These are phyloP conservation scores for Toxotes chatareus DNA, from an alignment of 2,113 vertebrate species.

Conservation along the genomic window DNA sequence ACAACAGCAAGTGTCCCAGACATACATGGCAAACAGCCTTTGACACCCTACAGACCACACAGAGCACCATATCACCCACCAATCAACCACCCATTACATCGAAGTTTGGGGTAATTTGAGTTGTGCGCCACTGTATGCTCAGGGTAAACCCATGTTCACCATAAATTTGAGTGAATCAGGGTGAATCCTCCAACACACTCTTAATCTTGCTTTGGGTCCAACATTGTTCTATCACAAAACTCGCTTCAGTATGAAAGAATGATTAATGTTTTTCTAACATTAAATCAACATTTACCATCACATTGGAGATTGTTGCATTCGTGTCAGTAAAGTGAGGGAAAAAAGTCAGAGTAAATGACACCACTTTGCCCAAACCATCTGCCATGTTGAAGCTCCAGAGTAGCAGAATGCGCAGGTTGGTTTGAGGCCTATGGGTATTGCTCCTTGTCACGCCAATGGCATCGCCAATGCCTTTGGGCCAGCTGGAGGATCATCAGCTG, in stretches of 20 bases:
- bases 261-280: neutral
- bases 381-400: neutral
- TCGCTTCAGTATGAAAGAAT: neutral
- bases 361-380: conserved; percentile 16
- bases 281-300: neutral
- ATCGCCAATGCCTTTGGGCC: neutral
- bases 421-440: neutral
- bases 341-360: neutral
- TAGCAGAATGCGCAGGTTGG: neutral
- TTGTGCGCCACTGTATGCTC: neutral
- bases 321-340: neutral
- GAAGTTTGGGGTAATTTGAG: neutral
- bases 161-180: neutral
- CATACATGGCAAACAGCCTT: conserved; percentile 26
- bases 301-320: neutral
- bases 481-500: conserved; percentile 11
- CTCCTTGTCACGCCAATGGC: conserved; percentile 7
- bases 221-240: neutral
- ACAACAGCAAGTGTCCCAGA: neutral
- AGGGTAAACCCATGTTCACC: neutral
- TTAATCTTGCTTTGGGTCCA: neutral
- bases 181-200: neutral
- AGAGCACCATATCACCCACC: neutral
- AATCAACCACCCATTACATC: neutral
- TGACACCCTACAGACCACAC: neutral